Evolutionary conservation across 2,888 invertebrate genomes (phyloP).

Genomic region (Drosophila prolongata): DNA sequence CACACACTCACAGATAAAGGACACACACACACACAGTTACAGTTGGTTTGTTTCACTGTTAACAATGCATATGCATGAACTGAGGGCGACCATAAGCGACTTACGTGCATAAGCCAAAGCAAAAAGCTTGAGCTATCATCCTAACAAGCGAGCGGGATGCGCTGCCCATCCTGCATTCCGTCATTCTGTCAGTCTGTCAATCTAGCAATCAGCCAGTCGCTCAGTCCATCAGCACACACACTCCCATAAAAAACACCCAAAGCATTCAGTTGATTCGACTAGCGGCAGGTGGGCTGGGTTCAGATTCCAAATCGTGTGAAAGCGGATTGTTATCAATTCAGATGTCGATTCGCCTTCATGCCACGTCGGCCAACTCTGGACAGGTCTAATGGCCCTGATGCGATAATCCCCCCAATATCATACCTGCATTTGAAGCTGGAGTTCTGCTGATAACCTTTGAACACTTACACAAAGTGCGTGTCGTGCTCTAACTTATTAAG

Average conservation of each 20-base stretch:
- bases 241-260: constrained; percentile 14
- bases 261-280: constrained; percentile 4
- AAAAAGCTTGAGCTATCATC: constrained; percentile 68
- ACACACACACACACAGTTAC: constrained; percentile 8
- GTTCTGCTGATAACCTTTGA: constrained; percentile 16
- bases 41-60: constrained; percentile 41
- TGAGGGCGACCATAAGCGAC: constrained; percentile 74
- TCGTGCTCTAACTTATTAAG: background rate
- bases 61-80: constrained; percentile 48
- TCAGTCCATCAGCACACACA: constrained; percentile 19
- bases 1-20: constrained; percentile 1
- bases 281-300: constrained; percentile 24
- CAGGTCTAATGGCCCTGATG: constrained; percentile 38
- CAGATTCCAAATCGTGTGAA: constrained; percentile 45
- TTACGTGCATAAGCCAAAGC: constrained; percentile 72
- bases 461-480: constrained; percentile 9
- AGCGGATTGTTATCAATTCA: constrained; percentile 66
- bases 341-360: constrained; percentile 42
- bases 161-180: background rate
- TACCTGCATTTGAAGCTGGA: constrained; percentile 17
- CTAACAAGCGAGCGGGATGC: constrained; percentile 52
- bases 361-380: constrained; percentile 10
- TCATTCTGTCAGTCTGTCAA: constrained; percentile 28
- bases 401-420: constrained; percentile 32
- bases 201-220: constrained; percentile 36